Percentiles rank a stretch among this genome's conserved stretches.
Conservation (phyloP, 2,113 vertebrate genomes). For the Eolophus roseicapilla region DNA sequence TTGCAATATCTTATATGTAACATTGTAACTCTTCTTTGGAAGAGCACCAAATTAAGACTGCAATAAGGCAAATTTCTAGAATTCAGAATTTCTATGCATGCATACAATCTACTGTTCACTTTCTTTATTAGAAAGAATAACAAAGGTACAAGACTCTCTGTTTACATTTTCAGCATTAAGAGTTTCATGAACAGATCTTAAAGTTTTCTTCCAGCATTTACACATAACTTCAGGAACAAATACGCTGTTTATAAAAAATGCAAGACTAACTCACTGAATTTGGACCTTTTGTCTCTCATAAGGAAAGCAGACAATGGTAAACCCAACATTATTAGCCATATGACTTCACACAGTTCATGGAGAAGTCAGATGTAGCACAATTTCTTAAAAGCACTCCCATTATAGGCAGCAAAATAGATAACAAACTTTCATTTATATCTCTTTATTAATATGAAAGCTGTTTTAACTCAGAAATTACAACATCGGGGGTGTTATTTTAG, state of each 20-base stretch:
- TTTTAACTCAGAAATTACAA: background rate
- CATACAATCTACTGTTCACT: background rate
- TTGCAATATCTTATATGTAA: background rate
- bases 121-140: background rate
- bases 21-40: background rate
- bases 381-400: background rate
- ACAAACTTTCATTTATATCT: background rate
- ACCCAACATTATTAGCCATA: background rate
- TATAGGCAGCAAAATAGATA: background rate
- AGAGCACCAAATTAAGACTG: background rate
- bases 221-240: background rate
- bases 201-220: background rate
- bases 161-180: background rate
- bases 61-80: background rate
- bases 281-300: background rate
- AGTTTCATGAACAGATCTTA: background rate
- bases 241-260: background rate
- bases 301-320: background rate
- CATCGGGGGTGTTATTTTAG: accelerated
- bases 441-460: background rate
- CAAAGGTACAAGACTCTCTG: background rate
- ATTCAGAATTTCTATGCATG: background rate
- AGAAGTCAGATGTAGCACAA: background rate
- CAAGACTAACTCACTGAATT: background rate
- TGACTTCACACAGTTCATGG: background rate